Percentiles rank a stretch among this genome's conserved stretches.
phyloP scores from a whole-genome alignment of 2,113 vertebrate species.

The Sceloporus undulatus region DNA sequence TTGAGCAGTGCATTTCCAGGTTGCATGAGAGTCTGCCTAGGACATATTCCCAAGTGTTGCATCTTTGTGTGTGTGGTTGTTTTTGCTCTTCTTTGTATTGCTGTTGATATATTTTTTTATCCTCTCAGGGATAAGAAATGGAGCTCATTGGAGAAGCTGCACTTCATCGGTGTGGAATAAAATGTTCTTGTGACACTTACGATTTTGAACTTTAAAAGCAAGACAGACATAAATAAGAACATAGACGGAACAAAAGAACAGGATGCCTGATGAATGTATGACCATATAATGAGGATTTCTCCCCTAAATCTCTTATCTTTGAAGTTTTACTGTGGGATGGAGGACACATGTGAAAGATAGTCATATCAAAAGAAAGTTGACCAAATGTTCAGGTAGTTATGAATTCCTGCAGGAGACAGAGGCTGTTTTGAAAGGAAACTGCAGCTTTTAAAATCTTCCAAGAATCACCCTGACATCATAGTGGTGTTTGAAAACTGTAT shows the following conservation, averaged over 20 bases:
- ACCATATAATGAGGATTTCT: slow-evolving; percentile 19
- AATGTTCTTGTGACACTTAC: slow-evolving; percentile 70
- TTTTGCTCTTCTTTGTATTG: slow-evolving; percentile 40
- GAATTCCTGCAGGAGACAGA: slow-evolving; percentile 66
- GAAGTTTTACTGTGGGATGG: slow-evolving; percentile 37
- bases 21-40: slow-evolving; percentile 5
- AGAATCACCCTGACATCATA: slow-evolving; percentile 63
- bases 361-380: slow-evolving; percentile 41
- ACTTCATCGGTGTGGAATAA: slow-evolving; percentile 66
- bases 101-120: slow-evolving; percentile 22
- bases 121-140: slow-evolving; percentile 64
- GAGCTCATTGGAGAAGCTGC: slow-evolving; percentile 51
- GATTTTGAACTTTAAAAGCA: slow-evolving; percentile 70
- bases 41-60: neutral
- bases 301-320: slow-evolving; percentile 41
- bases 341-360: slow-evolving; percentile 57
- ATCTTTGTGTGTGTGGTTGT: slow-evolving; percentile 56
- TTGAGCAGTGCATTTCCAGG: neutral
- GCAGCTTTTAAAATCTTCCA: slow-evolving; percentile 72
- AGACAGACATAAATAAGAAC: slow-evolving; percentile 53
- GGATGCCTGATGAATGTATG: slow-evolving; percentile 67
- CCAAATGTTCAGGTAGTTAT: slow-evolving; percentile 55
- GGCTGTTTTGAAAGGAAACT: slow-evolving; percentile 74
- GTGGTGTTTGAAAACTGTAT: slow-evolving; percentile 53
- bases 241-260: slow-evolving; percentile 58